Base-by-base conservation (phyloP, 2,113 vertebrate genomes). In the Gobio gobio region DNA sequence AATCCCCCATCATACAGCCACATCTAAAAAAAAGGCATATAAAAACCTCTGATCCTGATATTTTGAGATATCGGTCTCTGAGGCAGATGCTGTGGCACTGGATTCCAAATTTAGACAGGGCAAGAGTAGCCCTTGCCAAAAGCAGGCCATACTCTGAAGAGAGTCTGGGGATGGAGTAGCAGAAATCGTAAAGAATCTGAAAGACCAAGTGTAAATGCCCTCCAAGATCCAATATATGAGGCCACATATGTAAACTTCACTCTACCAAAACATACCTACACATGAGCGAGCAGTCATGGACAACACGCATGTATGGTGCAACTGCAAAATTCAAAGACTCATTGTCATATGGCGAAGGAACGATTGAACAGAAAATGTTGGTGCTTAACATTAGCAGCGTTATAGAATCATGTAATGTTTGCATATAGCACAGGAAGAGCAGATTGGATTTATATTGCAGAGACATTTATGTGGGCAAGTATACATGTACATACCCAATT, bases 101-200 rank as follows among this genome's bases (percentile, higher is more conserved):
- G 47, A 51, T 66, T 81, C 82, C 82, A 84, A 80, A 87, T 80
- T 87, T 82, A 84, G 70, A 36, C 49, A 26, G 56, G 49, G 47
- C 51, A 59, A 64, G 72, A 77, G 61, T 66, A 81, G 61, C 16
- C 61, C 45, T 51, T 66, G 78, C 78, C 45, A 81, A 81, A 81
- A 81, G 80, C 72, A 68, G 61, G 72, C 24, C 72, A 49, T 74
- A 26, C 51, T 78, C 14, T 22, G 45, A 51, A 85, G 22, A 84
- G 43, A 47, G 47, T 72, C 54, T 36, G 18, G 51, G 54, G 74
- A 82, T 64, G 33, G 3, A 20, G 70, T 22, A 14, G 63, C 20
- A 84, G 26, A 75, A 68, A 72, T 45, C 2, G 3, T 29, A 33
- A 36, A 29, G n/a, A 18, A 74, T 61, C 70, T 10, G 6, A 75